phyloP scores from a whole-genome alignment of 1,140 invertebrate genomes.

The Tetramorium parvispinum region DNA sequence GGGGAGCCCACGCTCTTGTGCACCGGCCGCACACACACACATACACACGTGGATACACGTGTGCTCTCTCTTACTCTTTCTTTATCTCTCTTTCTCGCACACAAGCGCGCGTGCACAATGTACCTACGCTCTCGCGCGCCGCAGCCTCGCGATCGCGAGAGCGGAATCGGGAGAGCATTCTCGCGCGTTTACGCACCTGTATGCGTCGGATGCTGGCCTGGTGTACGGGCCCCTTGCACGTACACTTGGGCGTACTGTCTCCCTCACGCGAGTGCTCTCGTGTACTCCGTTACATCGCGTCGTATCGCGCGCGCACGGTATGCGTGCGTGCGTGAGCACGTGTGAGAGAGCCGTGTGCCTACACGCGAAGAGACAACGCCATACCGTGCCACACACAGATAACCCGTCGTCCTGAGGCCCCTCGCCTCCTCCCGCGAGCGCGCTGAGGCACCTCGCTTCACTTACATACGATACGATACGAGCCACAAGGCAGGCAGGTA shows the following conservation, averaged over 20 bases:
- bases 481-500: conserved; percentile 81
- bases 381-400: conserved; percentile 58
- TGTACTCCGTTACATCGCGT: conserved; percentile 34
- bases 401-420: conserved; percentile 49
- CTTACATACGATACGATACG: conserved; percentile 80
- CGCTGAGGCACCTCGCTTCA: conserved; percentile 76
- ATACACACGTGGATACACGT: background rate
- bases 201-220: conserved; percentile 53
- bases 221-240: conserved; percentile 38
- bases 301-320: conserved; percentile 1
- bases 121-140: conserved; percentile 26
- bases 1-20: conserved; percentile 77
- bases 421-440: conserved; percentile 72
- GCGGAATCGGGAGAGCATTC: conserved; percentile 54
- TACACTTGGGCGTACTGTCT: conserved; percentile 40
- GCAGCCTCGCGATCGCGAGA: conserved; percentile 44
- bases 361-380: conserved; percentile 75
- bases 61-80: conserved; percentile 15
- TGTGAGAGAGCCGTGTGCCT: conserved; percentile 48
- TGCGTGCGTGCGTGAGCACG: conserved; percentile 54
- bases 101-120: conserved; percentile 18
- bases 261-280: conserved; percentile 21
- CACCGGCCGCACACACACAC: conserved; percentile 74
- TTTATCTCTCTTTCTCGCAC: conserved; percentile 9
- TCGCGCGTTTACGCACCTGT: conserved; percentile 58